Evolutionary conservation across 2,113 vertebrate genomes (phyloP).

Genomic region (Gymnobelideus leadbeateri): DNA sequence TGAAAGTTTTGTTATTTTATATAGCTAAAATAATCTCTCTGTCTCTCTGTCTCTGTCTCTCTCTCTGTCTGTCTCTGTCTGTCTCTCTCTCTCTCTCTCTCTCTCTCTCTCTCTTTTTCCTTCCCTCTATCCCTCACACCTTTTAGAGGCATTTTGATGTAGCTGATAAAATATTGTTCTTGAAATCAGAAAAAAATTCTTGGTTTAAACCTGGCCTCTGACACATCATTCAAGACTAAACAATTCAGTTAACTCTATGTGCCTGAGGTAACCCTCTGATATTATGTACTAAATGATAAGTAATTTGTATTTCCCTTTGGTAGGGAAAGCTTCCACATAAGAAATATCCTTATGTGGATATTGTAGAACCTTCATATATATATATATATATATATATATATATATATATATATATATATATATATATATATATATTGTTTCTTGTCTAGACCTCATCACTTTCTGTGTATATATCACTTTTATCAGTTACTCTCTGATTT

Average conservation of each 20-base stretch:
- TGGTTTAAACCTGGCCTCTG: background rate
- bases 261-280: background rate
- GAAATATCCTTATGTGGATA: background rate
- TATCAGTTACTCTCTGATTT: background rate
- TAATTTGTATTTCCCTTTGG: background rate
- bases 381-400: no score
- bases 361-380: background rate
- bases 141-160: background rate
- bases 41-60: background rate
- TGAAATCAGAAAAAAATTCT: background rate
- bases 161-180: background rate
- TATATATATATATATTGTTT: no score
- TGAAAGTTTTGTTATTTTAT: background rate
- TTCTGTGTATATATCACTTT: background rate
- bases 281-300: background rate
- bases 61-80: background rate
- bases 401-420: no score
- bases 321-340: background rate
- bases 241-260: background rate
- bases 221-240: background rate
- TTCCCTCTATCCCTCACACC: background rate
- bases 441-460: background rate
- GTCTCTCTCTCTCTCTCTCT: background rate
- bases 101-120: background rate
- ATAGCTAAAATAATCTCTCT: no score